Base-by-base conservation (phyloP, 2,113 vertebrate genomes). In the Hymenochirus boettgeri region DNA sequence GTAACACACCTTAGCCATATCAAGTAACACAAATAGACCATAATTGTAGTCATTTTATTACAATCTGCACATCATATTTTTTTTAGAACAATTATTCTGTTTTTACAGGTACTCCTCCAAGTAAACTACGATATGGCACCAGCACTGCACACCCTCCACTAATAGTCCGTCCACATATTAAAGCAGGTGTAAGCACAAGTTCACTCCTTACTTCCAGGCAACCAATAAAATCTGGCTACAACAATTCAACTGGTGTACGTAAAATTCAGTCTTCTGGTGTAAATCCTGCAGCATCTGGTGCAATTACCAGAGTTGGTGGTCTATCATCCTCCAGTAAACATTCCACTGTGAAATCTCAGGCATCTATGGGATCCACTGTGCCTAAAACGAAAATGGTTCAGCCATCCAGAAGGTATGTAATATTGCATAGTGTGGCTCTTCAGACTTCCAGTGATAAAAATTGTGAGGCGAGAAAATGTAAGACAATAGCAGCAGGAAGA, bases 371-470 rank as follows among this genome's bases (percentile, higher is more conserved):
- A 0, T 13, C 82, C 15, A 48, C 81, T 0, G 70, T 80, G 64
- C 76, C 85, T 22, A 87, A 84, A 77, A 85, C 80, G 59, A 93
- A 88, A 77, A 71, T 90, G 1, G 25, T 75, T 1, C 80, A 91
- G 7, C 80, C 89, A 0, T 37, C 85, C 66, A 89, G 80, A 70
- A 93, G 92, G 93, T 92, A 71, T 79, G 74, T 62, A 33, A 2
- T n/a, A n/a, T n/a, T n/a, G n/a, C n/a, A n/a, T n/a, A n/a, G n/a
- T n/a, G n/a, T n/a, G n/a, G n/a, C n/a, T n/a, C n/a, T n/a, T n/a
- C n/a, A n/a, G n/a, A n/a, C n/a, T n/a, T n/a, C n/a, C n/a, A n/a
- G n/a, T n/a, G n/a, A n/a, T n/a, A n/a, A n/a, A n/a, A n/a, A n/a
- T n/a, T n/a, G n/a, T n/a, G n/a, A n/a, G n/a, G n/a, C n/a, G n/a